Conservation (phyloP, 2,113 vertebrate species). For the Brevimyrus niger region DNA sequence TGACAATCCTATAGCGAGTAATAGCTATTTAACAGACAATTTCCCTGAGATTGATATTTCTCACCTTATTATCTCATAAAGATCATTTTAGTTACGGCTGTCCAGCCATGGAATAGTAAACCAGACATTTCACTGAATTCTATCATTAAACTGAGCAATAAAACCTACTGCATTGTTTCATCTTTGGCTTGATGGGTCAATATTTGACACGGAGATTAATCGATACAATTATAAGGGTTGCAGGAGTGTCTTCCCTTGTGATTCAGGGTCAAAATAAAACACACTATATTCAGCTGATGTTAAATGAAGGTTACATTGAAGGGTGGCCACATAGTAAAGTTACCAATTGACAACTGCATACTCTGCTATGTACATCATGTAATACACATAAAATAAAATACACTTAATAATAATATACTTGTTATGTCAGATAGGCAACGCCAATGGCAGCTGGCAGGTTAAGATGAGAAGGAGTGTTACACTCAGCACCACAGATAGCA, state of each 20-base stretch:
- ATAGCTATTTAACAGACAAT: neutral
- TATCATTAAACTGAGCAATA: neutral
- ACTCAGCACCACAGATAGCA: neutral
- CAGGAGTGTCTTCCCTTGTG: neutral
- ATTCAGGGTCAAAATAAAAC: neutral
- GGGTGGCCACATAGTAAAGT: neutral
- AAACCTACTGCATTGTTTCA: neutral
- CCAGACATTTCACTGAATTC: neutral
- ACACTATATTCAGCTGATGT: neutral
- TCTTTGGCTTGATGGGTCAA: constrained; percentile 6
- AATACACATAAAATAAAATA: too few relatives aligned
- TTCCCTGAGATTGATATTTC: neutral
- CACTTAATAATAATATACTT: too few relatives aligned
- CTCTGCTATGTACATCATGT: neutral
- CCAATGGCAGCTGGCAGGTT: neutral
- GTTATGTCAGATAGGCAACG: neutral
- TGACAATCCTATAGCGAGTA: neutral
- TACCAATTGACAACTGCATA: neutral
- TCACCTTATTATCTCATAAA: neutral
- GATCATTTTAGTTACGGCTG: neutral
- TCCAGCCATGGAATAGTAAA: neutral
- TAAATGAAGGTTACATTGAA: neutral
- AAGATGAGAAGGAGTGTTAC: neutral
- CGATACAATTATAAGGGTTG: neutral
- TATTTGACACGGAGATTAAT: neutral